phyloP scores from a whole-genome alignment of 1,140 invertebrate species.

The Amphibalanus amphitrite region DNA sequence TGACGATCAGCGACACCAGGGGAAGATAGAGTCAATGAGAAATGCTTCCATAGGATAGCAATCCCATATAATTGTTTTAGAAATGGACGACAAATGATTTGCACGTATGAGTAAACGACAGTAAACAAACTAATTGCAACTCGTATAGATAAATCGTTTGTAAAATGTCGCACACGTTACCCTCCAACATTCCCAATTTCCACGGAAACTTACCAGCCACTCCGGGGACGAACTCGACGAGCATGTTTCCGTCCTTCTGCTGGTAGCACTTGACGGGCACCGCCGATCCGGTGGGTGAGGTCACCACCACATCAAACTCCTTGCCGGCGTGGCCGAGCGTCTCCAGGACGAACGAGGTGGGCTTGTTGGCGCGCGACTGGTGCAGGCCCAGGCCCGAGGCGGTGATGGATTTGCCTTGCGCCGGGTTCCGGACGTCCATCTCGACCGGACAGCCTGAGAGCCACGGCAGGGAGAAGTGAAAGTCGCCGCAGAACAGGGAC shows the following conservation, averaged over 20 bases:
- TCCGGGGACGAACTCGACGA: conserved; percentile 79
- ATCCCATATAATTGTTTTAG: too few relatives aligned
- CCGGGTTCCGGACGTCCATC: conserved; percentile 35
- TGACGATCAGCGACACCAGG: too few relatives aligned
- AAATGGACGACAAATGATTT: too few relatives aligned
- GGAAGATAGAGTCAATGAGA: too few relatives aligned
- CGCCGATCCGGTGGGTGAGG: conserved; percentile 70
- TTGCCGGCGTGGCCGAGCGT: conserved; percentile 63
- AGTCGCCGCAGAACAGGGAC: too few relatives aligned
- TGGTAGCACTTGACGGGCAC: conserved; percentile 87
- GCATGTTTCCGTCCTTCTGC: conserved; percentile 78
- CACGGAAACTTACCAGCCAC: conserved; percentile 21
- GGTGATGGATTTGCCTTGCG: conserved; percentile 50
- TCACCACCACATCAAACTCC: conserved; percentile 77
- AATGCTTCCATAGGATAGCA: too few relatives aligned
- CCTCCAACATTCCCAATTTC: too few relatives aligned
- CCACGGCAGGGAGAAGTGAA: too few relatives aligned
- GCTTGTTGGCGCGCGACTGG: conserved; percentile 55
- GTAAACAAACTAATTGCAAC: too few relatives aligned
- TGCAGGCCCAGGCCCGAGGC: conserved; percentile 62
- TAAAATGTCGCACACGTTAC: too few relatives aligned
- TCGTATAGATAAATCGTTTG: too few relatives aligned
- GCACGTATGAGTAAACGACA: too few relatives aligned
- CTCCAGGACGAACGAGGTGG: conserved; percentile 73
- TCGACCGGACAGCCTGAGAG: conserved; percentile 34